Conservation (phyloP, 1,140 invertebrate genomes). For the Nylanderia fulva region DNA sequence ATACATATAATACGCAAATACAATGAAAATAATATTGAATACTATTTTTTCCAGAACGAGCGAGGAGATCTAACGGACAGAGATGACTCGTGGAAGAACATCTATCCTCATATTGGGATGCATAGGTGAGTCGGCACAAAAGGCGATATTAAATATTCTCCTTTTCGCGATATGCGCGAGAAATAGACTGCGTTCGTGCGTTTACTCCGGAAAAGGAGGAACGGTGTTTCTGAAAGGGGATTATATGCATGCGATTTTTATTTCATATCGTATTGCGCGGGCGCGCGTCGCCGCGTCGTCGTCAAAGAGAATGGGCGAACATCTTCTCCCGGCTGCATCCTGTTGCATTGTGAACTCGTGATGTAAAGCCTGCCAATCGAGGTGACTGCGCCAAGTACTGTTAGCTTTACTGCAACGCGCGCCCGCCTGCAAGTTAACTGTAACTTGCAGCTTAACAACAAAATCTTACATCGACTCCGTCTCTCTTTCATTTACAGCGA, state of each 20-base stretch:
- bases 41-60: slow-evolving; percentile 65
- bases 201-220: background rate
- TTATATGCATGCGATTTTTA: slow-evolving; percentile 14
- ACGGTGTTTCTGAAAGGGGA: background rate
- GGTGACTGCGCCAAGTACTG: slow-evolving; percentile 71
- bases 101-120: slow-evolving; percentile 47
- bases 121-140: slow-evolving; percentile 62
- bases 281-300: slow-evolving; percentile 7
- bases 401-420: slow-evolving; percentile 66
- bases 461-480: slow-evolving; percentile 28
- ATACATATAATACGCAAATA: background rate
- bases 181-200: background rate
- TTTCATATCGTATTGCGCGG: slow-evolving; percentile 3
- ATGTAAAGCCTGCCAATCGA: slow-evolving; percentile 64
- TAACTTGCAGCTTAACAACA: slow-evolving; percentile 64
- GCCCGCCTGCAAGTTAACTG: slow-evolving; percentile 62
- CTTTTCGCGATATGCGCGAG: background rate
- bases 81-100: slow-evolving; percentile 69
- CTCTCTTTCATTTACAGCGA: background rate
- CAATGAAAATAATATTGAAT: background rate
- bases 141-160: background rate
- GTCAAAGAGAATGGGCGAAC: slow-evolving; percentile 33
- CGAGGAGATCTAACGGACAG: slow-evolving; percentile 65
- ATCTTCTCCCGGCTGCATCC: slow-evolving; percentile 48
- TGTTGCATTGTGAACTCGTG: slow-evolving; percentile 64